A percentile compares a stretch with the other conserved stretches of the same genome.
phyloP scores from a whole-genome alignment of 2,113 vertebrate species.

The Mesembrinibis cayennensis region DNA sequence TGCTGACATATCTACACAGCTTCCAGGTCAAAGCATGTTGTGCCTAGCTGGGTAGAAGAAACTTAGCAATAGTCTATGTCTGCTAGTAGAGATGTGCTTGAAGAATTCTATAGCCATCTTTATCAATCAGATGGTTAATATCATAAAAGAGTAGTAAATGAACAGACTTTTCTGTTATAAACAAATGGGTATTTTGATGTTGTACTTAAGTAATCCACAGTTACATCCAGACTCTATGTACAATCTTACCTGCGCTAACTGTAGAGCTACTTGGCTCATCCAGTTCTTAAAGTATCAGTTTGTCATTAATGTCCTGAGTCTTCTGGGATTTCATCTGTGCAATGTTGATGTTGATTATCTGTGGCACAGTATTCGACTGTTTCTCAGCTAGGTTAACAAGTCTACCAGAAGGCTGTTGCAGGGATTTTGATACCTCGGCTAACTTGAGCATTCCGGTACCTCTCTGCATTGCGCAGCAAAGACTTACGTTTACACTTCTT shows the following conservation, averaged over 20 bases:
- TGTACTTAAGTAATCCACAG: background rate
- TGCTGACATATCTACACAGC: rapidly evolving
- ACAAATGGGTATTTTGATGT: background rate
- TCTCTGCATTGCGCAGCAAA: background rate
- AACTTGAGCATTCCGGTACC: background rate
- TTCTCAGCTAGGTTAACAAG: background rate
- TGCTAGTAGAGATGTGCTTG: background rate
- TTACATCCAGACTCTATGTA: background rate
- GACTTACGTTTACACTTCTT: background rate
- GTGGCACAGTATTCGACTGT: background rate
- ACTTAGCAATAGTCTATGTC: background rate
- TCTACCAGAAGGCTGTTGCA: background rate
- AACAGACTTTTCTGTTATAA: background rate
- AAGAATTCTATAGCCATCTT: background rate
- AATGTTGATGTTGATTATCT: background rate
- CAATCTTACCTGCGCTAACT: background rate
- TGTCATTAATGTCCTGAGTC: background rate
- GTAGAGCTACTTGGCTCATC: background rate
- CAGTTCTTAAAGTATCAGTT: background rate
- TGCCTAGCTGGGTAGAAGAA: background rate
- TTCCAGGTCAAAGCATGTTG: background rate
- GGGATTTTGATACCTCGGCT: background rate
- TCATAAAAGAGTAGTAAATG: background rate
- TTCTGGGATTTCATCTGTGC: background rate
- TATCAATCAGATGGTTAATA: background rate